A percentile compares a stretch with the other conserved stretches of the same genome.
phyloP scores from a whole-genome alignment of 2,113 vertebrate genomes.

The Thymallus thymallus region DNA sequence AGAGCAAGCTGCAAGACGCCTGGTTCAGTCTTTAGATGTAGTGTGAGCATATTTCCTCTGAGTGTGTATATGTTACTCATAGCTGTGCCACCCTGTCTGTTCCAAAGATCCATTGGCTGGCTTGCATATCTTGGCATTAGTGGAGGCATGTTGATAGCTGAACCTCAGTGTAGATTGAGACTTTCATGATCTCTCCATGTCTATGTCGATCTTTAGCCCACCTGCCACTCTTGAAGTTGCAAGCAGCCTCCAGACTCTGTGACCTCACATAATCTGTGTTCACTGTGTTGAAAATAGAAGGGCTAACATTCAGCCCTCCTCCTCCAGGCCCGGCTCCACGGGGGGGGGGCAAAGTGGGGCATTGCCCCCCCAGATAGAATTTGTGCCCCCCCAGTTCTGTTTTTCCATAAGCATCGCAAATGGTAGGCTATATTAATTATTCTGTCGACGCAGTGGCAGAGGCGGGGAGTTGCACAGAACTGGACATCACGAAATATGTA shows the following conservation, averaged over 20 bases:
- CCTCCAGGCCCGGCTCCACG: no score
- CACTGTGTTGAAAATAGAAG: neutral
- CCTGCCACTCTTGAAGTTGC: conserved; percentile 60
- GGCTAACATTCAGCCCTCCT: conserved; percentile 76
- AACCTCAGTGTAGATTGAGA: conserved; percentile 18
- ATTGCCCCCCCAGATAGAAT: no score
- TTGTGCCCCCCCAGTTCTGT: no score
- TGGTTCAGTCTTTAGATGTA: neutral
- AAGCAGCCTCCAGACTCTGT: no score
- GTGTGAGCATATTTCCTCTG: neutral
- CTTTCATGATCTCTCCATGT: conserved; percentile 12
- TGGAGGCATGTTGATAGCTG: conserved; percentile 23
- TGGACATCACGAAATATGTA: no score
- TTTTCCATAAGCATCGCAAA: no score
- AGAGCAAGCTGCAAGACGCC: neutral
- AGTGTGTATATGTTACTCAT: neutral
- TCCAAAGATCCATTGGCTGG: conserved; percentile 19
- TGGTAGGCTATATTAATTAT: no score
- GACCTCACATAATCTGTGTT: neutral
- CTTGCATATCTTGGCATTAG: conserved; percentile 46
- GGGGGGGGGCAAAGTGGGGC: no score
- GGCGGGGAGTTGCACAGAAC: no score
- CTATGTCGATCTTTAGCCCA: conserved; percentile 69
- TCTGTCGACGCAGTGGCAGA: no score
- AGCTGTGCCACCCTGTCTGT: conserved; percentile 1